Evolutionary conservation across 2,113 vertebrate species (phyloP), one percentile per base, ranked within the genome.

Genomic region (Crotophaga sulcirostris): DNA sequence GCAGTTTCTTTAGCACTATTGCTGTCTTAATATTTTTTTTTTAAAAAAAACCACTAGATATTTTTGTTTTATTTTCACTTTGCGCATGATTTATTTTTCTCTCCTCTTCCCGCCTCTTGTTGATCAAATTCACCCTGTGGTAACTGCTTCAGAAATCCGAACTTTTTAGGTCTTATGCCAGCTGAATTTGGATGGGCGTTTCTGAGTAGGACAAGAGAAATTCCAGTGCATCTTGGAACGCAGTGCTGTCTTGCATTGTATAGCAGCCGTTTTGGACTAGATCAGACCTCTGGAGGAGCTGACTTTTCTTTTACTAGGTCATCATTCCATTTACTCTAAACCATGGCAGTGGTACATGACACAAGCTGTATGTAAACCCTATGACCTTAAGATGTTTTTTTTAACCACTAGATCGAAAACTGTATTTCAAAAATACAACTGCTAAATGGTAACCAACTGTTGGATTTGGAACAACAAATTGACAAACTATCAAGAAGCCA

Each of bases 341-440:
- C 80, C 72, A 36, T 90, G 90, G 54, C 92, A 58, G 88, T 94
- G 93, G 93, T 95, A 95, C 94, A 89, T 45, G 95, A 95, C 93
- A 91, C 92, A 86, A 94, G 69, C 91, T 93, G 79, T 80, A 82
- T 69, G 38, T 31, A 55, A 70, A 89, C 72, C 84, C 28, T 45
- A 84, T 28, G 83, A 94, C 91, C 90, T 92, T 96, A 93, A 93
- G 59, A 36, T 72, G 54, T 55, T 72, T 72, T 89, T 93, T 73
- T 95, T 96, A 98, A 98, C 98, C 98, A 98, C 98, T 98, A 98
- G 93, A 90, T 96, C 5, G 2, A 94, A 90, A 95, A 89, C 94
- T 92, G 44, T 90, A 20, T 66, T 87, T 93, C 58, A 44, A 87
- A 90, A 78, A 69, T 36, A 62, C 52, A 44, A 67, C 81, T 75